phyloP scores from a whole-genome alignment of 2,888 invertebrate species.

The Eupithecia insigniata region DNA sequence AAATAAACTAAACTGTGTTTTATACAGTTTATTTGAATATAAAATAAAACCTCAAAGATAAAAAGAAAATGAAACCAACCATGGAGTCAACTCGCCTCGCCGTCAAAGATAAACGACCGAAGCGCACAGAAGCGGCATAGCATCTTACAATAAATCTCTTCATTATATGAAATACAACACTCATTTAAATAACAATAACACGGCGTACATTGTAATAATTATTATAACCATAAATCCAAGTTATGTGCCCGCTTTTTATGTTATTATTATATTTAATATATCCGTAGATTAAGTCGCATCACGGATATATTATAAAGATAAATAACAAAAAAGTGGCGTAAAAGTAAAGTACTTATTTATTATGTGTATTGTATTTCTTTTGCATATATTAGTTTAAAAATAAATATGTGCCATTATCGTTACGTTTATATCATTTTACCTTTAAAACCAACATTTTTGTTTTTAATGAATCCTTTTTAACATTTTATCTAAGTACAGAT shows the following conservation, averaged over 20 bases:
- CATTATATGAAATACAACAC: slow-evolving; percentile 11
- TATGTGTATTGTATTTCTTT: neutral
- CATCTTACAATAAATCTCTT: slow-evolving; percentile 36
- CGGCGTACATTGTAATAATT: slow-evolving; percentile 23
- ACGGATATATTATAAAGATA: too few relatives aligned
- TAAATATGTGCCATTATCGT: neutral
- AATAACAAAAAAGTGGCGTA: neutral
- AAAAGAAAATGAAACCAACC: slow-evolving; percentile 56
- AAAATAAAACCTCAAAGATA: slow-evolving; percentile 46
- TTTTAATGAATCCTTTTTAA: neutral
- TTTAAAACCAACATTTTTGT: neutral
- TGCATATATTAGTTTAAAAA: neutral
- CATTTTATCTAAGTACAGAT: neutral
- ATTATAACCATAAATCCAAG: slow-evolving; percentile 7
- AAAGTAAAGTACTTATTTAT: neutral
- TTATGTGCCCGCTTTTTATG: neutral
- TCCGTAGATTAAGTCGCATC: neutral
- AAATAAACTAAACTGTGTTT: slow-evolving; percentile 50
- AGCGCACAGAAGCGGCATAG: slow-evolving; percentile 50
- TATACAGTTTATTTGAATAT: slow-evolving; percentile 51
- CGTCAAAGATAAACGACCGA: slow-evolving; percentile 58
- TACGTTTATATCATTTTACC: neutral
- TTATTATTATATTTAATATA: neutral
- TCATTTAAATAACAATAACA: slow-evolving; percentile 28
- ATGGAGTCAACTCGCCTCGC: slow-evolving; percentile 49